Percentiles rank a stretch among this genome's conserved stretches.
phyloP scores from a whole-genome alignment of 2,113 vertebrate species.

The Polyodon spathula region DNA sequence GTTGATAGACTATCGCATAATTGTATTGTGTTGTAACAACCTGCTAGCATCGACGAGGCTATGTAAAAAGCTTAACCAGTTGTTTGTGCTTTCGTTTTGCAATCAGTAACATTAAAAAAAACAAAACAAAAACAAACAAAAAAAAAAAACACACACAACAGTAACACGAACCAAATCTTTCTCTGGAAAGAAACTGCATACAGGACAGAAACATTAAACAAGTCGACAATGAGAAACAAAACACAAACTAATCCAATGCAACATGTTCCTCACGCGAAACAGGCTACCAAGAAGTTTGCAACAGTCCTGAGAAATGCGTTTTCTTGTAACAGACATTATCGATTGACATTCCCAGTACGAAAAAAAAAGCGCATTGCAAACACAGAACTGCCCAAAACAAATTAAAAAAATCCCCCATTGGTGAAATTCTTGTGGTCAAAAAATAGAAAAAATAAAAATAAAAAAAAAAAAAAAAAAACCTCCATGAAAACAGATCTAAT shows the following conservation, averaged over 20 bases:
- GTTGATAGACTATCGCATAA: too few species aligned
- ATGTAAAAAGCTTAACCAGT: too few species aligned
- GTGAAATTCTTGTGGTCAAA: conserved; percentile 27
- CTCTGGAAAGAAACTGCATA: conserved; percentile 12
- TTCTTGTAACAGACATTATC: conserved; percentile 50
- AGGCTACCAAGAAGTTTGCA: conserved; percentile 36
- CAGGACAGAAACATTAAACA: conserved; percentile 33
- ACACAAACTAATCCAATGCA: too few species aligned
- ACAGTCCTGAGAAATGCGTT: conserved; percentile 42
- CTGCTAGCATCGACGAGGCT: too few species aligned
- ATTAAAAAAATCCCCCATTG: conserved; percentile 21
- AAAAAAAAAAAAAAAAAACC: conserved; percentile 20
- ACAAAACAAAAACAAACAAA: too few species aligned
- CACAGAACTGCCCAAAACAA: conserved; percentile 31
- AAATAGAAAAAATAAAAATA: conserved; percentile 14
- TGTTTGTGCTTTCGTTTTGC: too few species aligned
- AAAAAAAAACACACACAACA: conserved; percentile 15
- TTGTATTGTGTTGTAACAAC: too few species aligned
- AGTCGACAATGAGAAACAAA: too few species aligned
- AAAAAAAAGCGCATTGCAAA: conserved; percentile 35
- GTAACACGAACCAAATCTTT: conserved; percentile 29
- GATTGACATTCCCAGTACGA: conserved; percentile 59
- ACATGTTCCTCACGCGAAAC: conserved; percentile 41
- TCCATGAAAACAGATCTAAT: conserved; percentile 42
- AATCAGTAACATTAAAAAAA: too few species aligned